phyloP scores from a whole-genome alignment of 2,888 invertebrate species.

The Leucophenga montana region DNA sequence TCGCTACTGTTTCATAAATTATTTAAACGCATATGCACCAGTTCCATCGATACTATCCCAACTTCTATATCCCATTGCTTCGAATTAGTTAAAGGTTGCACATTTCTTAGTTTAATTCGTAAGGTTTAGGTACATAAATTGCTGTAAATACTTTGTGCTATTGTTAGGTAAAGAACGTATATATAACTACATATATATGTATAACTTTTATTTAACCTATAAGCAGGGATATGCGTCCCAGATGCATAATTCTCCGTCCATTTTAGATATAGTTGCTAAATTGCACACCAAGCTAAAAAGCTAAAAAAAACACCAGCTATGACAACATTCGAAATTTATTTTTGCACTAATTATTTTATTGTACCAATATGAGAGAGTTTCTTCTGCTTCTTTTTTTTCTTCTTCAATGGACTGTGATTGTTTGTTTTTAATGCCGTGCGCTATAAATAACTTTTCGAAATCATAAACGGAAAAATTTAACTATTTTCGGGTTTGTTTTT shows the following conservation, averaged over 20 bases:
- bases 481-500: slow-evolving; percentile 53
- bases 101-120: slow-evolving; percentile 52
- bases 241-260: slow-evolving; percentile 39
- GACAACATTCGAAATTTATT: slow-evolving; percentile 41
- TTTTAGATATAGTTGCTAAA: slow-evolving; percentile 8
- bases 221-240: slow-evolving; percentile 26
- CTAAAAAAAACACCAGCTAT: slow-evolving; percentile 34
- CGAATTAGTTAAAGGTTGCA: slow-evolving; percentile 44
- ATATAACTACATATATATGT: slow-evolving; percentile 42
- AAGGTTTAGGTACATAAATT: slow-evolving; percentile 64
- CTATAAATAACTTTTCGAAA: slow-evolving; percentile 31
- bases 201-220: slow-evolving; percentile 18
- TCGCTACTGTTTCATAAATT: slow-evolving; percentile 56
- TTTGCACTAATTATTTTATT: slow-evolving; percentile 16
- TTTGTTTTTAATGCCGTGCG: slow-evolving; percentile 54
- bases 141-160: slow-evolving; percentile 55
- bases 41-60: slow-evolving; percentile 32
- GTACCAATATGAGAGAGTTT: too few relatives aligned
- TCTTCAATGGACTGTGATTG: slow-evolving; percentile 65
- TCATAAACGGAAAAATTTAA: slow-evolving; percentile 33
- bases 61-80: slow-evolving; percentile 1
- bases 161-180: slow-evolving; percentile 22
- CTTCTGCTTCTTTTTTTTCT: slow-evolving; percentile 21
- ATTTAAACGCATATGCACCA: slow-evolving; percentile 55
- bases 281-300: slow-evolving; percentile 44